These are phyloP conservation scores for Theristicus caerulescens DNA, from an alignment of 2,113 vertebrate genomes.

Conservation along the genomic window DNA sequence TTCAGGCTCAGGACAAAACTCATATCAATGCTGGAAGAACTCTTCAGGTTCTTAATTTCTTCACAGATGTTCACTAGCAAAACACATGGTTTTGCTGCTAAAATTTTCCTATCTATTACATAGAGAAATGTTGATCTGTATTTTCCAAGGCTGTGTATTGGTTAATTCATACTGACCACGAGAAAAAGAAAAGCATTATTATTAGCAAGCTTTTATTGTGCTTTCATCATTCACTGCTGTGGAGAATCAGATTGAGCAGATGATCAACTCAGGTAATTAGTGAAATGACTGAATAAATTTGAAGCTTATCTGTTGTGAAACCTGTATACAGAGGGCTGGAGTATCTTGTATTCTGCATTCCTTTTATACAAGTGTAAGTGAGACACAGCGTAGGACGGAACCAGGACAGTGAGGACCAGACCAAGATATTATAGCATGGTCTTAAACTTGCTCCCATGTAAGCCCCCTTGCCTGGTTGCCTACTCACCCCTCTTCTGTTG, in stretches of 20 bases:
- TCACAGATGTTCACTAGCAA: neutral
- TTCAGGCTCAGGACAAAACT: neutral
- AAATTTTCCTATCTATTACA: neutral
- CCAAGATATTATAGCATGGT: neutral
- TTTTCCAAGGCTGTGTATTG: neutral
- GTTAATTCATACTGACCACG: neutral
- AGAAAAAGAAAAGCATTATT: conserved; percentile 2
- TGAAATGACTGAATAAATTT: neutral
- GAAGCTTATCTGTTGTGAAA: conserved; percentile 17
- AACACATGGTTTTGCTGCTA: neutral
- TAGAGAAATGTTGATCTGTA: neutral
- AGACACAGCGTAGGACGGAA: neutral
- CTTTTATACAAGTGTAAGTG: neutral
- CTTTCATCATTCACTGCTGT: conserved; percentile 6
- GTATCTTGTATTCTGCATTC: neutral
- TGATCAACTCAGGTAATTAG: conserved; percentile 19
- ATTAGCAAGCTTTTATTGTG: neutral
- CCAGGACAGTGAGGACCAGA: neutral
- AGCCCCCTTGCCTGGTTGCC: neutral
- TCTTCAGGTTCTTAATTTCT: neutral
- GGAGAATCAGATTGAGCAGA: conserved; percentile 15
- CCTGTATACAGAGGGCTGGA: neutral
- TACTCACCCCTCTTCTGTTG: accelerated
- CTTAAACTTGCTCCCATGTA: neutral
- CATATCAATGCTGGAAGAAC: accelerated